These are phyloP conservation scores for Lamproptera curius DNA, from an alignment of 2,888 invertebrate species.

Conservation along the genomic window DNA sequence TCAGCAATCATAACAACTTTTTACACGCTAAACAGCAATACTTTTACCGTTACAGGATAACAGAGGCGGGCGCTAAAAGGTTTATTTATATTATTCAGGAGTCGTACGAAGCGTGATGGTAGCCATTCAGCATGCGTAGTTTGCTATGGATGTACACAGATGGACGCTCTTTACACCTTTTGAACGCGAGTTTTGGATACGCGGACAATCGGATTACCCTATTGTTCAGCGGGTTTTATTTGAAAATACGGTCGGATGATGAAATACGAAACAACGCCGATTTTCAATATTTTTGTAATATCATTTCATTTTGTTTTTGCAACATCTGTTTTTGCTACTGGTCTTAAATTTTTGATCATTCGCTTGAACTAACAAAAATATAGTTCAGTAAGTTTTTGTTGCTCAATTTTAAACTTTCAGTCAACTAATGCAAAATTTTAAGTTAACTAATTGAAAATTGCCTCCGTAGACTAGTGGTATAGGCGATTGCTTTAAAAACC, in stretches of 20 bases:
- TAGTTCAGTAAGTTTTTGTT: too few species aligned
- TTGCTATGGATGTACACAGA: slow-evolving; percentile 40
- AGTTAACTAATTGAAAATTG: too few species aligned
- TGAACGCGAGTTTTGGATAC: slow-evolving; percentile 56
- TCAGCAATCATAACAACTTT: too few species aligned
- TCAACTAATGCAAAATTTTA: too few species aligned
- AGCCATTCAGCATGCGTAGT: slow-evolving; percentile 15
- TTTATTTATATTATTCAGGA: slow-evolving; percentile 7
- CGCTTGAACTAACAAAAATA: too few species aligned
- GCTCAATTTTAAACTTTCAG: too few species aligned
- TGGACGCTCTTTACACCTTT: slow-evolving; percentile 58
- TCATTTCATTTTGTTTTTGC: neutral
- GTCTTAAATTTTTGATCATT: too few species aligned
- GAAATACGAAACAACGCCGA: slow-evolving; percentile 7
- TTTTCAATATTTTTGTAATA: neutral
- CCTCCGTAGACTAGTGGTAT: too few species aligned
- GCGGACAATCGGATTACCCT: slow-evolving; percentile 63
- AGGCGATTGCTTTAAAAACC: too few species aligned
- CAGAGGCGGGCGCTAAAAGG: too few species aligned
- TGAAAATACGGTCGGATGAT: slow-evolving; percentile 31
- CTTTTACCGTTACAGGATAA: too few species aligned
- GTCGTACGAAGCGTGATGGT: slow-evolving; percentile 6
- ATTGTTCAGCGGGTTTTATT: slow-evolving; percentile 38
- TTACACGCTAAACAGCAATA: too few species aligned
- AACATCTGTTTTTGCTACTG: neutral